Percentiles rank a stretch among this genome's conserved stretches.
Evolutionary conservation across 2,113 vertebrate species (phyloP).

Genomic region (Talpa occidentalis): DNA sequence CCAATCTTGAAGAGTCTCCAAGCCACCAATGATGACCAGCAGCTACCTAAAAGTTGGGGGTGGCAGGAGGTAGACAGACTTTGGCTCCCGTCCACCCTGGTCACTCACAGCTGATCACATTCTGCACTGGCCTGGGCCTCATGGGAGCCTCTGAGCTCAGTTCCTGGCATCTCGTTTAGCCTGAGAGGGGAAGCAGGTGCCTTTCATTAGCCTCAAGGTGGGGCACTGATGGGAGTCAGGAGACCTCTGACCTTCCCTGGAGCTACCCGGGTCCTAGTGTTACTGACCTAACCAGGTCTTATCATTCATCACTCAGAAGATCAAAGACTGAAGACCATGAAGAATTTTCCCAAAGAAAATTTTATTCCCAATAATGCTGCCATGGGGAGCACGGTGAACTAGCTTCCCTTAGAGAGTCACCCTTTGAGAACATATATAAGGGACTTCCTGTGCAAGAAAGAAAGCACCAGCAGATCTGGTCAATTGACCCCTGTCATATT

Average conservation of each 20-base stretch:
- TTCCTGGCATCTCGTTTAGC: neutral
- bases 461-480: too few relatives aligned
- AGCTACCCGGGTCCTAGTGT: neutral
- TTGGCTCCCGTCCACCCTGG: neutral
- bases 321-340: too few relatives aligned
- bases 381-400: too few relatives aligned
- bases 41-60: neutral
- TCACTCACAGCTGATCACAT: neutral
- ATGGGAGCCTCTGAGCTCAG: neutral
- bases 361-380: too few relatives aligned
- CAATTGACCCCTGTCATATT: too few relatives aligned
- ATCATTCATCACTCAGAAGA: too few relatives aligned
- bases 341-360: too few relatives aligned
- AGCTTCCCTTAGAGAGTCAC: too few relatives aligned
- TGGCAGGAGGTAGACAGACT: neutral
- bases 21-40: neutral
- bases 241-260: neutral
- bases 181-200: neutral
- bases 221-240: neutral
- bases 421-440: too few relatives aligned
- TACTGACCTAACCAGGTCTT: too few relatives aligned
- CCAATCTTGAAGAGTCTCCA: neutral
- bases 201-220: neutral
- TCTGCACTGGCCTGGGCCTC: neutral
- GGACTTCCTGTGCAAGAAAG: too few relatives aligned